These are phyloP conservation scores for Plumapathes pennacea DNA, from an alignment of 92 coral and sea anemone species.

Conservation along the genomic window DNA sequence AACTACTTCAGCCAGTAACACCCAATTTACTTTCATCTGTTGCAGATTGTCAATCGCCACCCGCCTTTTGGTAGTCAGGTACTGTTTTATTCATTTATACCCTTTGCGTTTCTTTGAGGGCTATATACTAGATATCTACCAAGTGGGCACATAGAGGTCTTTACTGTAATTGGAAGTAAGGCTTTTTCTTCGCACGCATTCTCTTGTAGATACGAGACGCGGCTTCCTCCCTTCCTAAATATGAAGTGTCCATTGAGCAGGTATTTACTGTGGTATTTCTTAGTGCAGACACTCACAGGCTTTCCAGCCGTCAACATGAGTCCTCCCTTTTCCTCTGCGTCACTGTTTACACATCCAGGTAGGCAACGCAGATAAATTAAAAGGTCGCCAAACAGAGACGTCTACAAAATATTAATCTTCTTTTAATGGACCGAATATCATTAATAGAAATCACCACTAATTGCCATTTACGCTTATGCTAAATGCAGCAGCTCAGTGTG, in stretches of 20 bases:
- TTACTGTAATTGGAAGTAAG: too few relatives aligned
- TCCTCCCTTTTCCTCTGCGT: not conserved
- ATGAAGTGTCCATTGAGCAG: constrained; percentile 90
- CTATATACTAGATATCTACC: not conserved
- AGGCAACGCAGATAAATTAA: not conserved
- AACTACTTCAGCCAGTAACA: not conserved
- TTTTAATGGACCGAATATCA: too few relatives aligned
- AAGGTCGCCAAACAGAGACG: not conserved
- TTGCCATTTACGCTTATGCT: too few relatives aligned
- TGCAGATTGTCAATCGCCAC: constrained; percentile 97
- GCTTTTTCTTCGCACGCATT: too few relatives aligned
- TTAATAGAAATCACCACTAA: too few relatives aligned
- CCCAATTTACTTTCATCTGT: not conserved
- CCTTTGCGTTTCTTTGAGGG: not conserved
- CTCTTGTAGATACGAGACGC: constrained; percentile 80
- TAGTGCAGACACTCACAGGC: too few relatives aligned
- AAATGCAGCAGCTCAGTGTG: too few relatives aligned
- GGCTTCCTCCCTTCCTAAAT: constrained; percentile 78
- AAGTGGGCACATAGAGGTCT: not conserved
- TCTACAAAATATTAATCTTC: too few relatives aligned
- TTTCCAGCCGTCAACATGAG: too few relatives aligned
- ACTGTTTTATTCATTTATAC: not conserved
- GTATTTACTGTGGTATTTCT: constrained; percentile 13
- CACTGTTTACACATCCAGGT: not conserved
- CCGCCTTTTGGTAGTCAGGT: constrained; percentile 99